Conservation (phyloP, 2,888 invertebrate species). For the Parapristionchus giblindavisi region DNA sequence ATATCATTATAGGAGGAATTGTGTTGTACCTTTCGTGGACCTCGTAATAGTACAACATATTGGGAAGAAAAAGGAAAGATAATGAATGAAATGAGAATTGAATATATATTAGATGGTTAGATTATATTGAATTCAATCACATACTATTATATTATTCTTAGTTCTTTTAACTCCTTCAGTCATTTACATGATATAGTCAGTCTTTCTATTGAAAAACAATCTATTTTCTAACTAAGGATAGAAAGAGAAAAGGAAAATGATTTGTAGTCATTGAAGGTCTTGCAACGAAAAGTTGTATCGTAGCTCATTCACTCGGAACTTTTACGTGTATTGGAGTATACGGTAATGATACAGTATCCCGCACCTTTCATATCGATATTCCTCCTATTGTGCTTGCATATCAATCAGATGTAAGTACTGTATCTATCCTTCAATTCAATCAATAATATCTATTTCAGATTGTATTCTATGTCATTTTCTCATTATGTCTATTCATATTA, state of each 20-base stretch:
- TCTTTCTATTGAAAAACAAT: no score
- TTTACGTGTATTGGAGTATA: neutral
- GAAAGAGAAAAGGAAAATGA: no score
- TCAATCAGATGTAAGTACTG: neutral
- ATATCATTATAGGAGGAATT: slow-evolving; percentile 3
- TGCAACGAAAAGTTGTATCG: neutral
- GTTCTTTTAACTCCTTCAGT: no score
- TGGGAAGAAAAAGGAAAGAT: neutral
- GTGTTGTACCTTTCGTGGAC: slow-evolving; percentile 6
- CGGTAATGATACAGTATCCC: slow-evolving; percentile 10
- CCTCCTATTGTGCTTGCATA: slow-evolving; percentile 18
- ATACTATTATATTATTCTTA: no score
- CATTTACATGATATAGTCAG: no score
- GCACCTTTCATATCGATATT: neutral
- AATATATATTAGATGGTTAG: slow-evolving; percentile 6
- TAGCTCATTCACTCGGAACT: neutral
- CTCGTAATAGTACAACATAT: neutral
- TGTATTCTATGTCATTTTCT: slow-evolving; percentile 14
- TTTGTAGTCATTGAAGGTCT: no score
- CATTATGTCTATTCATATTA: neutral
- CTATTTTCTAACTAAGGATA: no score
- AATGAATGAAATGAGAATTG: neutral
- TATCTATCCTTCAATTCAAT: neutral
- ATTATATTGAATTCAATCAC: no score
- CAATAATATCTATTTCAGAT: slow-evolving; percentile 10